Evolutionary conservation across 2,888 invertebrate genomes (phyloP).

Genomic region (Zhengitettix transpicula): DNA sequence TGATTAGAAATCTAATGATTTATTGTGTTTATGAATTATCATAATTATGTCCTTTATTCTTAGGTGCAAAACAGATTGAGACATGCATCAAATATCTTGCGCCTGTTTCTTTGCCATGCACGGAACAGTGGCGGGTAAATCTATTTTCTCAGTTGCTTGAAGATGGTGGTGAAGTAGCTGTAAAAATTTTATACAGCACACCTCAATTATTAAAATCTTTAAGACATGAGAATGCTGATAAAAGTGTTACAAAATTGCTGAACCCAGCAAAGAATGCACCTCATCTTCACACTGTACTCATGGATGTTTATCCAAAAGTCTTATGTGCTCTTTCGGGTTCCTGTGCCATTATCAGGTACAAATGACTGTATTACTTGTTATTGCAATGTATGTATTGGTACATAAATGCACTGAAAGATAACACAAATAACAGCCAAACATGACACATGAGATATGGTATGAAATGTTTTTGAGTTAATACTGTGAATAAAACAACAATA

Average conservation of each 20-base stretch:
- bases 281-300: not conserved
- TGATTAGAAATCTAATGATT: no score
- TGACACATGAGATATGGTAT: no score
- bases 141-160: not conserved
- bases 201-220: not conserved
- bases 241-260: not conserved
- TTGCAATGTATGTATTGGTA: no score
- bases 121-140: not conserved
- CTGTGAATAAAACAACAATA: no score
- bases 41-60: not conserved
- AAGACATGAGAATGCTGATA: not conserved
- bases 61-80: not conserved
- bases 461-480: no score
- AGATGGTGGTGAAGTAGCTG: not conserved
- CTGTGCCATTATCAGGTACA: not conserved
- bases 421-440: no score
- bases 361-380: not conserved
- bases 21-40: not conserved
- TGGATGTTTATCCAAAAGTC: not conserved
- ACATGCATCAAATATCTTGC: not conserved
- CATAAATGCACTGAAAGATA: no score
- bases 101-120: not conserved
- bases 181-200: not conserved
- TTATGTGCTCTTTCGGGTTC: not conserved
- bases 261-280: not conserved